Percentiles rank a stretch among this genome's conserved stretches.
Conservation (phyloP, 2,888 invertebrate species). For the Drosophila greeni region DNA sequence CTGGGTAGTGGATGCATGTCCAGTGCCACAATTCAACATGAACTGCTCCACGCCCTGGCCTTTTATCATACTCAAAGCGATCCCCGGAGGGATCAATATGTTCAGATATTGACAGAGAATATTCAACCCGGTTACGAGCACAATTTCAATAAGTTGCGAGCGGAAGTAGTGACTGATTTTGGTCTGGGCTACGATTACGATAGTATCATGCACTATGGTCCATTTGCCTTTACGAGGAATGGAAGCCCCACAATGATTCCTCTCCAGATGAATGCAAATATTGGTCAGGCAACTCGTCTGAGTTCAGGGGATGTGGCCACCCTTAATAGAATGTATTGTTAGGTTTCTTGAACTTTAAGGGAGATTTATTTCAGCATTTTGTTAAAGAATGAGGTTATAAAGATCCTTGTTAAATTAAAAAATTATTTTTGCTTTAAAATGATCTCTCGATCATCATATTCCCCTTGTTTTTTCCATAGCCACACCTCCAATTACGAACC, state of each 20-base stretch:
- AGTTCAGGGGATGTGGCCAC: conserved; percentile 60
- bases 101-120: conserved; percentile 79
- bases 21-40: conserved; percentile 83
- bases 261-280: conserved; percentile 31
- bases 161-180: conserved; percentile 80
- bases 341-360: background rate
- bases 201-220: conserved; percentile 89
- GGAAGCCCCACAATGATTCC: conserved; percentile 84
- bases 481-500: background rate
- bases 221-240: conserved; percentile 85
- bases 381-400: background rate
- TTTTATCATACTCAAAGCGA: conserved; percentile 87
- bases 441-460: no score
- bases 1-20: conserved; percentile 18
- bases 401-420: background rate
- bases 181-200: conserved; percentile 85
- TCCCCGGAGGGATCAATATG: conserved; percentile 82
- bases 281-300: conserved; percentile 61
- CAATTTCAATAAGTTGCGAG: conserved; percentile 83
- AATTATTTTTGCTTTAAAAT: no score
- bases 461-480: no score
- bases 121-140: conserved; percentile 80
- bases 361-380: no score
- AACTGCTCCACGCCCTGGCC: conserved; percentile 86
- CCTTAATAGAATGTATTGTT: conserved; percentile 47